Evolutionary conservation across 2,113 vertebrate genomes (phyloP).

Genomic region (Rhagologus leucostigma): DNA sequence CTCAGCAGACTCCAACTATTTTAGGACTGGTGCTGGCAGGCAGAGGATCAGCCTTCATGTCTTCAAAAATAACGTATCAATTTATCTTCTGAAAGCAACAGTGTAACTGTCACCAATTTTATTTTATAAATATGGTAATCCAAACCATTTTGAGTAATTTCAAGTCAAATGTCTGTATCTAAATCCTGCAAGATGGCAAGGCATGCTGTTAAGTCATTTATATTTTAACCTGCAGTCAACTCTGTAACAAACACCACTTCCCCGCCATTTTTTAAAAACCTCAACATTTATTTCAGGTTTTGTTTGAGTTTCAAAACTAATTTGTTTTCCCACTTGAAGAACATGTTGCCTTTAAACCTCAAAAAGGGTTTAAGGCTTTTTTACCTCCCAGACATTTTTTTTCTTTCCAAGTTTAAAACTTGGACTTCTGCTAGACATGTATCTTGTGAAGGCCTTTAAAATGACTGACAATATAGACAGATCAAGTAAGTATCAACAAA

Average conservation of each 20-base stretch:
- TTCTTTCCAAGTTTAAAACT: background rate
- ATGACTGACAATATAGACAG: background rate
- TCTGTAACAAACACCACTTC: background rate
- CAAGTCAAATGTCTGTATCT: background rate
- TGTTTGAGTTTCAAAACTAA: background rate
- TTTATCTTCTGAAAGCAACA: background rate
- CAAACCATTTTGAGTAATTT: background rate
- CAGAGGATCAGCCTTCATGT: background rate
- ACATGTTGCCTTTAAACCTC: background rate
- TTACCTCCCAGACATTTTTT: background rate
- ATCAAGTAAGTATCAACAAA: background rate
- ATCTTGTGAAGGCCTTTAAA: background rate
- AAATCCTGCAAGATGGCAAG: background rate
- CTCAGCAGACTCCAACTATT: background rate
- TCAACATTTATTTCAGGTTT: background rate
- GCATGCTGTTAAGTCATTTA: background rate
- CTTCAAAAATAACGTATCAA: background rate
- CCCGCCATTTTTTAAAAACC: fast-evolving
- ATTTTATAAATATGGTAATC: background rate
- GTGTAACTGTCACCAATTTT: background rate
- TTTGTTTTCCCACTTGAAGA: background rate
- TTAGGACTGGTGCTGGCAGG: background rate
- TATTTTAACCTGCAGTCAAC: background rate
- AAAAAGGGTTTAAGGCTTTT: background rate
- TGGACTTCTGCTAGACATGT: background rate